Evolutionary conservation across 2,797 vertebrate species (phyloP).

Genomic region (Anisognathus igniventris): DNA sequence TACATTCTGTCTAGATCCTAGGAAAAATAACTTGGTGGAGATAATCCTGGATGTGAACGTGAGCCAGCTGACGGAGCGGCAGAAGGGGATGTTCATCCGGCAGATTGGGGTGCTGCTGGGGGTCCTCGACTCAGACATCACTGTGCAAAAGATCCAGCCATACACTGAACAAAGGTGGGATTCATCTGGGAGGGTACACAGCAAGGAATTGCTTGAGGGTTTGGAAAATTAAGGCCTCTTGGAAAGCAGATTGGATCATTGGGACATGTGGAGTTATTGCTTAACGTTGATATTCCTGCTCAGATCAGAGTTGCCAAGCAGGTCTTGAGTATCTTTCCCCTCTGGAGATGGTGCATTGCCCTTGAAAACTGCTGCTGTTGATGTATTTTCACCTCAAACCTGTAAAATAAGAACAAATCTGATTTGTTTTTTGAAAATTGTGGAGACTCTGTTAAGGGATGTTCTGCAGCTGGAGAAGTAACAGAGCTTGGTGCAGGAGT

Average conservation of each 20-base stretch:
- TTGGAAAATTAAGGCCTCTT: background rate
- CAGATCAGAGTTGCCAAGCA: background rate
- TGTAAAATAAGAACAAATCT: background rate
- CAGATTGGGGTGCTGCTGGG: conserved; percentile 94
- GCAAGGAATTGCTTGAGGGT: background rate
- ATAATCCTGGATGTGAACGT: conserved; percentile 90
- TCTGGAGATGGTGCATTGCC: background rate
- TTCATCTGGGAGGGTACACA: background rate
- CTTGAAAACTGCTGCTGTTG: background rate
- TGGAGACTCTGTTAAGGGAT: background rate
- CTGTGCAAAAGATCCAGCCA: conserved; percentile 87
- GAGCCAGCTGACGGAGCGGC: conserved; percentile 88
- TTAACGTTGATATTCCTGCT: background rate
- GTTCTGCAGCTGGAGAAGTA: background rate
- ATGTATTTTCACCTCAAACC: background rate
- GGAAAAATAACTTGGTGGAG: conserved; percentile 91
- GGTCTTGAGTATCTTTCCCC: background rate
- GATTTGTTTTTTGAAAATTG: background rate
- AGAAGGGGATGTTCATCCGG: conserved; percentile 94
- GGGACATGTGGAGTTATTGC: fast-evolving
- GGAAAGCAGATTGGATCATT: background rate
- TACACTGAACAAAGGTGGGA: conserved; percentile 92
- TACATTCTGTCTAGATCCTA: conserved; percentile 77
- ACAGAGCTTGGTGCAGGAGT: background rate
- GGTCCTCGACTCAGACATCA: conserved; percentile 94